Base-by-base conservation (phyloP, 2,113 vertebrate genomes). In the Myiagra hebetior region DNA sequence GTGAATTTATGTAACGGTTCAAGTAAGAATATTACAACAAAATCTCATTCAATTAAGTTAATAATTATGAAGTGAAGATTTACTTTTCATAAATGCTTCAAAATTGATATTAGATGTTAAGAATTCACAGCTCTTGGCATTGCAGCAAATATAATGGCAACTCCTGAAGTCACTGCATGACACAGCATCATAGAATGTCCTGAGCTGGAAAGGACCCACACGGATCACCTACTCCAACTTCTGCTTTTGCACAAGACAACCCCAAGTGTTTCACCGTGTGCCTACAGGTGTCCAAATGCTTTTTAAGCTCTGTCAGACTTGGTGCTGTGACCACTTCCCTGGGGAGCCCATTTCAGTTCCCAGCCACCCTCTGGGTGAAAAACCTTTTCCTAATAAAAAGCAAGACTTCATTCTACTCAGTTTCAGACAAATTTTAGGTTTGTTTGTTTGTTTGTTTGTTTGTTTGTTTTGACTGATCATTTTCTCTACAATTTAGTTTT, bases 251-350 rank as follows among this genome's bases (percentile, higher is more conserved):
- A 30, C 30, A 47, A n/a, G 39, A 41, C 9, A 89, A 5, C 8
- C 6, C 30, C 46, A 41, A 18, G n/a, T 60, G 7, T 46, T 19
- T 6, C 15, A 41, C 12, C 22, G 44, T 21, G 39, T 21, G 28
- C 62, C 39, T 60, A 69, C 5, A 7, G 41, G 11, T 11, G 9
- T 46, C 28, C 53, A 53, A n/a, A 68, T 0, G 0, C 11, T 41
- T 60, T 26, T 26, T 60, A 30, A 46, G 9, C 62, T 89, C n/a
- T 82, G 30, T 13, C 28, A 82, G 33, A 21, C 7, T 39, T n/a
- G 39, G 9, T 26, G 69, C 21, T 53, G 11, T 31, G 14, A 21
- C 10, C 26, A 47, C 6, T 35, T 60, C 7, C 47, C 21, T n/a
- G 17, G 26, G 17, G 21, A 68, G n/a, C 5, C 19, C 5, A 3